phyloP scores from a whole-genome alignment of 2,113 vertebrate genomes.

The Cairina moschata region DNA sequence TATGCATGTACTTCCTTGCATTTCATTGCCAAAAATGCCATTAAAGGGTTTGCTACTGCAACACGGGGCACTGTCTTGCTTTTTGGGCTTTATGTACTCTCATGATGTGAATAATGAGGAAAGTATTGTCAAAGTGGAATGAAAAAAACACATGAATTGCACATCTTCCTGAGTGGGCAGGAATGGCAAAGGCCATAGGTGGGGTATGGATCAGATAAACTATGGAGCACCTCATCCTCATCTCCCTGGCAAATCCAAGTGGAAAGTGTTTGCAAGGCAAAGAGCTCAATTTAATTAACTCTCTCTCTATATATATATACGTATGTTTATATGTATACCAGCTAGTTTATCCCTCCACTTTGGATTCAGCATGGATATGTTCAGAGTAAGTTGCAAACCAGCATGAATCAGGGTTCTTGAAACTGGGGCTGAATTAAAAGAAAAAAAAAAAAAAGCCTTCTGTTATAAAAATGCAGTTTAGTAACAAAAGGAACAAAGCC shows the following conservation, averaged over 20 bases:
- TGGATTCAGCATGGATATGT: background rate
- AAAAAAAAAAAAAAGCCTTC: background rate
- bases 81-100: background rate
- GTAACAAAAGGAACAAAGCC: background rate
- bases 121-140: background rate
- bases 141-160: background rate
- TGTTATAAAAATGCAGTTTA: background rate
- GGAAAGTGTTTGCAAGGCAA: background rate
- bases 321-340: background rate
- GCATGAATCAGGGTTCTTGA: background rate
- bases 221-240: background rate
- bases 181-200: background rate
- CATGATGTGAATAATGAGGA: background rate
- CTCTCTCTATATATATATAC: background rate
- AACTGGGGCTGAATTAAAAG: background rate
- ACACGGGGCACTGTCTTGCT: background rate
- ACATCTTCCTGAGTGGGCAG: background rate
- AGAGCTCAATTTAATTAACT: background rate
- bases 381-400: background rate
- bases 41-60: slow-evolving; percentile 53
- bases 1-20: background rate
- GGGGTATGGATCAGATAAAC: background rate
- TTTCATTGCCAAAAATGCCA: slow-evolving; percentile 48
- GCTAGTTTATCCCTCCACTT: background rate
- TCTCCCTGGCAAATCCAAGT: background rate